These are phyloP conservation scores for Propithecus coquereli DNA, from an alignment of 2,113 vertebrate species.

Conservation along the genomic window DNA sequence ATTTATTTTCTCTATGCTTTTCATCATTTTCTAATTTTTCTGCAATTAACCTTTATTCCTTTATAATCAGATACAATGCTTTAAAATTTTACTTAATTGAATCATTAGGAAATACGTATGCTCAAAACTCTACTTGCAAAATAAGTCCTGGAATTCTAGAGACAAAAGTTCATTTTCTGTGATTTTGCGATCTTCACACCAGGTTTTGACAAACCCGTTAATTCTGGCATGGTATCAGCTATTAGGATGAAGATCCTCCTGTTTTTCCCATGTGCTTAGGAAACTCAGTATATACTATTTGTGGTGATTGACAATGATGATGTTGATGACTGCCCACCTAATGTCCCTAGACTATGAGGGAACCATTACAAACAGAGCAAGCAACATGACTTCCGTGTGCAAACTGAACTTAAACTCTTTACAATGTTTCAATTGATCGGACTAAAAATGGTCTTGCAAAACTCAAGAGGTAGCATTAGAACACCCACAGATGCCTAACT, in stretches of 20 bases:
- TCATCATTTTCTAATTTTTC: constrained; percentile 7
- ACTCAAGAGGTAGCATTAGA: not conserved
- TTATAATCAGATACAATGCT: not conserved
- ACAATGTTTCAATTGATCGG: not conserved
- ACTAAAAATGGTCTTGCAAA: not conserved
- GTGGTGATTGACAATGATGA: not conserved
- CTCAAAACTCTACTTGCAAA: constrained; percentile 2
- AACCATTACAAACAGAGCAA: not conserved
- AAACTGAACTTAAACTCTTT: not conserved
- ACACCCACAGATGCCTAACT: not conserved
- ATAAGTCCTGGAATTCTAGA: not conserved
- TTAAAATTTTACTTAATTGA: not conserved
- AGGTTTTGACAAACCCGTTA: not conserved
- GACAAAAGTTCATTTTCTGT: not conserved
- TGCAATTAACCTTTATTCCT: not conserved
- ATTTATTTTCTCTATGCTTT: not conserved
- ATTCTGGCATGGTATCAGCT: not conserved
- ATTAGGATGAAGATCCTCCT: not conserved
- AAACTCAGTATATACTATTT: not conserved
- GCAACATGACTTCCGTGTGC: not conserved
- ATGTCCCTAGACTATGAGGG: not conserved
- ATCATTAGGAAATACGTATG: not conserved
- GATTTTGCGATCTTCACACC: not conserved
- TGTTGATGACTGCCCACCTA: not conserved
- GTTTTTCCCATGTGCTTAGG: not conserved